Base-by-base conservation (phyloP, 2,797 vertebrate species). In the Eremophila alpestris region DNA sequence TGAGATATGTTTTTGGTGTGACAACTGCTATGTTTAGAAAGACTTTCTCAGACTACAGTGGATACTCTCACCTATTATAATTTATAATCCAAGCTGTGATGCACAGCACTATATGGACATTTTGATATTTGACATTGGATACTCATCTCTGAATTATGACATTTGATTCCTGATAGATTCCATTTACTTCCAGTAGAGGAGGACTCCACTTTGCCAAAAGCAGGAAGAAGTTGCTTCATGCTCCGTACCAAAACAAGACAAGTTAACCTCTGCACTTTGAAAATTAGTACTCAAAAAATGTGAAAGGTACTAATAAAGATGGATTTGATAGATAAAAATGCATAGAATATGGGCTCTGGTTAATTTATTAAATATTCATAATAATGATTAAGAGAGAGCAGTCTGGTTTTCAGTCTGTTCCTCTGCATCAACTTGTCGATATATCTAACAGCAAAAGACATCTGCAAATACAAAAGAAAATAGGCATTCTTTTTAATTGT, bases 301-400 rank as follows among this genome's bases (percentile, higher is more conserved):
- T 94, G 71, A 85, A 82, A 87, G 69, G 36, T 83, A 52, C 58
- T 93, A 92, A 89, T 92, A 83, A 90, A 91, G 84, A 83, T 89
- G 32, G 68, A 91, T 96, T 92, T 94, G 48, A 86, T 83, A 59
- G 70, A 77, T 92, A 83, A 92, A 93, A 95, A 85, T 83, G 60
- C 59, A 67, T 26, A 40, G 68, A 92, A 46, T 77, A 70, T 59
- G 64, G 36, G n/a, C 71, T 83, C 30, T 76, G 60, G 22, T 84
- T 94, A 14, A 84, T 96, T 92, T 96, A 91, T 94, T 87, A 93
- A 95, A 77, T 90, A 87, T 93, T 92, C 30, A 34, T 94, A 82
- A 88, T 83, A 80, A 58, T 7, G 4, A 87, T 73, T 74, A 90
- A 81, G 63, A 92, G 78, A 74, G 84, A 74, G 32, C 29, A 91